phyloP scores from a whole-genome alignment of 2,113 vertebrate species.

The Saccopteryx leptura region DNA sequence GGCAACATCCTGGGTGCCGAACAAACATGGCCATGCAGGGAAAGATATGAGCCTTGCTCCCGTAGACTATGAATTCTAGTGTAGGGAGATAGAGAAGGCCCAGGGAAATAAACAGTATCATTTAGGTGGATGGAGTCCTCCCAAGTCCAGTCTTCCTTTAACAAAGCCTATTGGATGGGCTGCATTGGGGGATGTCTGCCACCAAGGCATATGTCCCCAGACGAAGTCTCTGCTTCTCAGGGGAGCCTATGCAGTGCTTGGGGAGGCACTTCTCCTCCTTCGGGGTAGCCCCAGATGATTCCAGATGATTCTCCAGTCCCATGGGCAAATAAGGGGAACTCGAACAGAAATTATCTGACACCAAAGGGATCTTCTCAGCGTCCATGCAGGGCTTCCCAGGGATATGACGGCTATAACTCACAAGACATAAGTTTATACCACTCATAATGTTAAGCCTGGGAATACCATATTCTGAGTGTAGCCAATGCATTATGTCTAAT shows the following conservation, averaged over 20 bases:
- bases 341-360: background rate
- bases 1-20: background rate
- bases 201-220: too few relatives aligned
- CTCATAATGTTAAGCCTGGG: background rate
- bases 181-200: background rate
- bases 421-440: background rate
- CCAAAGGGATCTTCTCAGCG: background rate
- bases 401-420: background rate
- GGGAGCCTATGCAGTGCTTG: background rate
- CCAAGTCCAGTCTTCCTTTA: background rate
- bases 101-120: background rate
- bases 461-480: background rate
- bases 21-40: background rate
- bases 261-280: background rate
- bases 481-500: background rate
- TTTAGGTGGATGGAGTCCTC: background rate
- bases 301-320: background rate
- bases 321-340: background rate
- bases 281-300: background rate
- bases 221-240: background rate
- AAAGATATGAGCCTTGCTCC: background rate
- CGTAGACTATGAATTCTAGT: background rate
- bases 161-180: background rate
- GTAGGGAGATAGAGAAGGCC: background rate
- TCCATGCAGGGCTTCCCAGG: background rate